These are phyloP conservation scores for Fabriciana adippe DNA, from an alignment of 2,888 invertebrate species.

Conservation along the genomic window DNA sequence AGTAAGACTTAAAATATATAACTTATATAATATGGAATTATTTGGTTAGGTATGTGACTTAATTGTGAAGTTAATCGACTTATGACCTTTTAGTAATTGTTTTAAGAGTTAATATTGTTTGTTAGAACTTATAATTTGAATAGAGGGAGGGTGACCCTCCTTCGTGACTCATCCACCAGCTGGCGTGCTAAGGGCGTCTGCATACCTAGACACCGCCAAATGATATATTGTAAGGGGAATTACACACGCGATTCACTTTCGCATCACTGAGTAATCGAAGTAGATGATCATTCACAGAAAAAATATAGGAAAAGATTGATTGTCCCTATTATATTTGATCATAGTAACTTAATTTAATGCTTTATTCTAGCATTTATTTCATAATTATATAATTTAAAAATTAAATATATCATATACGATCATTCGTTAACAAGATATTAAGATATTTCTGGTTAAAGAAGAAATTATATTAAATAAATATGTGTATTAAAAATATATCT, in stretches of 20 bases:
- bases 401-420: no score
- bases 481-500: no score
- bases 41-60: constrained; percentile 28
- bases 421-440: no score
- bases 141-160: constrained; percentile 39
- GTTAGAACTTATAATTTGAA: constrained; percentile 23
- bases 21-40: constrained; percentile 22
- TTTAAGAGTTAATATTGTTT: constrained; percentile 31
- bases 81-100: constrained; percentile 12
- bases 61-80: constrained; percentile 10
- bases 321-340: no score
- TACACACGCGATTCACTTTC: constrained; percentile 38
- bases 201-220: constrained; percentile 38
- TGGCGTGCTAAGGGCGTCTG: constrained; percentile 40
- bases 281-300: background rate
- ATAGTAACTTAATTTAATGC: no score
- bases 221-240: constrained; percentile 38
- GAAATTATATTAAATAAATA: no score
- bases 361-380: background rate
- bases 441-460: no score
- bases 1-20: constrained; percentile 24
- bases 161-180: constrained; percentile 42
- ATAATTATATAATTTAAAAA: no score
- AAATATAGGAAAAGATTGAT: no score
- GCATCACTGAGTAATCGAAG: constrained; percentile 32